A percentile compares a stretch with the other conserved stretches of the same genome.
These are phyloP conservation scores for Drosophila testacea DNA, from an alignment of 2,888 invertebrate species.

Conservation along the genomic window DNA sequence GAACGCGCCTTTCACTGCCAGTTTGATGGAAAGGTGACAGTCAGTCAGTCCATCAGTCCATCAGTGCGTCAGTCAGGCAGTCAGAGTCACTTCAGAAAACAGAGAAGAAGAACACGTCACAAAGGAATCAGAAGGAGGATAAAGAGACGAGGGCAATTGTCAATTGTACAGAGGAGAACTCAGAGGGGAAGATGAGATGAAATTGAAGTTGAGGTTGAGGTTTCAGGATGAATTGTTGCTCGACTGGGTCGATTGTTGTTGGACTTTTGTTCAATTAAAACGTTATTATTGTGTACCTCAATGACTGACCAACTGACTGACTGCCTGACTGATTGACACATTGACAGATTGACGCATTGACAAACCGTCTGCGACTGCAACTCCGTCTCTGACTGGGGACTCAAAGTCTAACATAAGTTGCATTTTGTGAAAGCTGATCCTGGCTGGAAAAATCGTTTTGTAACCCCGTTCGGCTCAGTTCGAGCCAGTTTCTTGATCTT, in stretches of 20 bases:
- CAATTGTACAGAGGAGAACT: constrained; percentile 25
- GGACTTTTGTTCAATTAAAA: constrained; percentile 80
- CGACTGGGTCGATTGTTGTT: constrained; percentile 49
- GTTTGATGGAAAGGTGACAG: constrained; percentile 81
- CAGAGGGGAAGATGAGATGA: constrained; percentile 11
- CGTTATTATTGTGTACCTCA: constrained; percentile 76
- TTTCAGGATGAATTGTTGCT: constrained; percentile 61
- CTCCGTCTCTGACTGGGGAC: constrained; percentile 64
- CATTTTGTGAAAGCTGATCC: constrained; percentile 78
- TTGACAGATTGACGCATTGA: constrained; percentile 41
- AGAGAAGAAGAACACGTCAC: constrained; percentile 14
- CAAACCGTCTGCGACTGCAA: constrained; percentile 24
- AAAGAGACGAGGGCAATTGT: constrained; percentile 39
- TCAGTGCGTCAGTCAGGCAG: constrained; percentile 14
- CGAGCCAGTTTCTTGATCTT: constrained; percentile 49
- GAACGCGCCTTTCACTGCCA: constrained; percentile 69
- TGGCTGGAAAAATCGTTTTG: constrained; percentile 70
- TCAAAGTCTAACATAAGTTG: constrained; percentile 72
- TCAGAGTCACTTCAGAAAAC: constrained; percentile 10
- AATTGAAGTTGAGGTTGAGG: constrained; percentile 16
- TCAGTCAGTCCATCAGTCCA: constrained; percentile 62
- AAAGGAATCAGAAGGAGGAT: constrained; percentile 50
- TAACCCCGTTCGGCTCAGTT: constrained; percentile 40
- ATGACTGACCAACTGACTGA: constrained; percentile 43
- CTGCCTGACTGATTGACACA: constrained; percentile 44